Conservation (phyloP, 2,797 vertebrate species). For the Tapirus indicus region DNA sequence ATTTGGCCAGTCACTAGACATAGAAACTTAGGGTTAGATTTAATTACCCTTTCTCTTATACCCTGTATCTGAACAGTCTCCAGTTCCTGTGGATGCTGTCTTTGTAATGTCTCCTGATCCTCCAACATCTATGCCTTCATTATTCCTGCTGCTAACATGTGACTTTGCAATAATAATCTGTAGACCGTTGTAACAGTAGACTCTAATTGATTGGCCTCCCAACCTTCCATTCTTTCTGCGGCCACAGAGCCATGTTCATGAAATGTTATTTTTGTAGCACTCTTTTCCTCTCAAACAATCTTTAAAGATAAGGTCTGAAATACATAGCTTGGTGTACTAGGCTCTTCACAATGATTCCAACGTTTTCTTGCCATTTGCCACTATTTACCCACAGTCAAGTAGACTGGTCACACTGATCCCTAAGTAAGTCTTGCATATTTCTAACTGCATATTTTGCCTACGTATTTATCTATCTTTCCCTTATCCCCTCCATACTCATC, state of each 20-base stretch:
- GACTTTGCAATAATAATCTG: background rate
- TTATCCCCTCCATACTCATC: background rate
- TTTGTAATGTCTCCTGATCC: background rate
- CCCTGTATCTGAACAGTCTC: background rate
- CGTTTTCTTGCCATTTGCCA: background rate
- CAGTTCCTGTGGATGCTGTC: background rate
- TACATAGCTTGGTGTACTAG: background rate
- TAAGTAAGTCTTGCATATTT: background rate
- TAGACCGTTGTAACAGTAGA: background rate
- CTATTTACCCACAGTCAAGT: background rate
- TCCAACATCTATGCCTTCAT: background rate
- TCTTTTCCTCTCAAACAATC: background rate
- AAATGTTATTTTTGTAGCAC: background rate
- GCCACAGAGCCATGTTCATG: conserved; percentile 14
- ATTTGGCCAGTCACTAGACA: background rate
- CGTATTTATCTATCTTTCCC: background rate
- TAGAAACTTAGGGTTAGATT: background rate
- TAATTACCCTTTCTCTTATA: background rate
- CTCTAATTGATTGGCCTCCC: background rate
- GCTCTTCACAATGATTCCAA: background rate
- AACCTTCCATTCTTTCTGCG: background rate
- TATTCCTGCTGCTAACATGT: background rate
- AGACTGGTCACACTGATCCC: background rate
- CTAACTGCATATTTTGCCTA: background rate
- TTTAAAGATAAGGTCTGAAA: conserved; percentile 26